These are phyloP conservation scores for Balanococcus diminutus DNA, from an alignment of 2,888 invertebrate genomes.

Conservation along the genomic window DNA sequence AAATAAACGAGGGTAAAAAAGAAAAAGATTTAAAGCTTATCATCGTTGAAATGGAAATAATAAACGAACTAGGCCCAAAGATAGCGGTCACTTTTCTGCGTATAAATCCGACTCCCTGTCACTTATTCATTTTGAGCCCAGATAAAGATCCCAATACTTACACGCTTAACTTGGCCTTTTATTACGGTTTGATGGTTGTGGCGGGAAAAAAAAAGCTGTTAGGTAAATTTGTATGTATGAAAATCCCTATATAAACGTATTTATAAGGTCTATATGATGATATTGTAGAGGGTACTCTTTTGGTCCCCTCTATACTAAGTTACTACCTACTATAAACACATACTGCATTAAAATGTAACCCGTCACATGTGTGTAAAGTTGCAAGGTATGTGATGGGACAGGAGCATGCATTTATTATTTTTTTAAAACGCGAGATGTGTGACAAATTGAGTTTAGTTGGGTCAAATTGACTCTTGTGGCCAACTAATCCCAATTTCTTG, in stretches of 20 bases:
- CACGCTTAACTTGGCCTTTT: slow-evolving; percentile 9
- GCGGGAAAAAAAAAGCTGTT: neutral
- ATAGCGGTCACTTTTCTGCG: neutral
- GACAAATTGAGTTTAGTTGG: too few species aligned
- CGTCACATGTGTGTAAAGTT: too few species aligned
- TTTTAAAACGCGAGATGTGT: too few species aligned
- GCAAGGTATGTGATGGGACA: too few species aligned
- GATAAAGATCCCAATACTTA: slow-evolving; percentile 17
- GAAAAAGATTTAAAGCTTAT: slow-evolving; percentile 17
- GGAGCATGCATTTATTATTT: too few species aligned
- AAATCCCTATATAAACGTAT: neutral
- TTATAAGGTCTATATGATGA: too few species aligned
- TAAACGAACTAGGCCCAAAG: neutral
- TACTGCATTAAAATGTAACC: too few species aligned
- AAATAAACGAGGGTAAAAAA: neutral
- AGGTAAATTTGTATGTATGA: neutral
- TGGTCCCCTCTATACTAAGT: too few species aligned
- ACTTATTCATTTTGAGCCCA: neutral
- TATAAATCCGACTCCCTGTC: neutral
- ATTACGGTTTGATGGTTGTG: neutral
- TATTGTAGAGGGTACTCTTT: too few species aligned
- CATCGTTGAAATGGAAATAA: slow-evolving; percentile 22
- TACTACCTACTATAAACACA: too few species aligned
- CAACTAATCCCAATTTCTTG: too few species aligned
- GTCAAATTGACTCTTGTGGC: too few species aligned